These are phyloP conservation scores for Aplidium turbinatum DNA, from an alignment of 23 tunicate genomes.

Conservation along the genomic window DNA sequence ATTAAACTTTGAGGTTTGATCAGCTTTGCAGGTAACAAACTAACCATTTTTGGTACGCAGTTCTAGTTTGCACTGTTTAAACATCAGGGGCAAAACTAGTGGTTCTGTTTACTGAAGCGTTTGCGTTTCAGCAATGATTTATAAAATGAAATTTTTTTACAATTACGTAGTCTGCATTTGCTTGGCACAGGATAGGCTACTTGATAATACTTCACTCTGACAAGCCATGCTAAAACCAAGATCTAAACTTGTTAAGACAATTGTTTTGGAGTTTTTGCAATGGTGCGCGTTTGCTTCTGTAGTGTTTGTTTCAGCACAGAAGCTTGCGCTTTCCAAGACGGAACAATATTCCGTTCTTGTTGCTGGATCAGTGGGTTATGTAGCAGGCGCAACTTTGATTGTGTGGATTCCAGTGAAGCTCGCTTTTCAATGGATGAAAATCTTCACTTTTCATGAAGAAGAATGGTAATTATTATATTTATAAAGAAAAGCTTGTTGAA, in stretches of 20 bases:
- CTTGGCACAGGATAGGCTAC: no score
- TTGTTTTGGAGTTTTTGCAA: conserved; percentile 50
- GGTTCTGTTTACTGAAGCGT: no score
- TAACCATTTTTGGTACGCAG: no score
- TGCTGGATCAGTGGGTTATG: conserved; percentile 46
- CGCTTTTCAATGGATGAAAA: conserved; percentile 57
- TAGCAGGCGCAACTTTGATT: conserved; percentile 54
- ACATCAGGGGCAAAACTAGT: no score
- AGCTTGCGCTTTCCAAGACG: not conserved
- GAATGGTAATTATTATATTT: conserved; percentile 52
- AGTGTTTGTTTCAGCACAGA: conserved; percentile 43
- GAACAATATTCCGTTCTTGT: conserved; percentile 14
- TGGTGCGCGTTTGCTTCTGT: conserved; percentile 60
- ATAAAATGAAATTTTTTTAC: no score
- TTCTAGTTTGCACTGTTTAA: no score
- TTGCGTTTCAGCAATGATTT: no score
- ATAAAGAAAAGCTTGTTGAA: no score
- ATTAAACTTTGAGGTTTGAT: no score
- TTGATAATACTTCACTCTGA: no score
- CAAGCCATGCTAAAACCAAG: not conserved
- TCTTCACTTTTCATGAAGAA: conserved; percentile 30
- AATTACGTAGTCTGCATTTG: no score
- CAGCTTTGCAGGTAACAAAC: no score
- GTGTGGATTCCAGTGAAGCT: conserved; percentile 76
- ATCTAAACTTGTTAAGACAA: conserved; percentile 21